Conservation (phyloP, 2,797 vertebrate genomes). For the Halcyon smyrnensis region DNA sequence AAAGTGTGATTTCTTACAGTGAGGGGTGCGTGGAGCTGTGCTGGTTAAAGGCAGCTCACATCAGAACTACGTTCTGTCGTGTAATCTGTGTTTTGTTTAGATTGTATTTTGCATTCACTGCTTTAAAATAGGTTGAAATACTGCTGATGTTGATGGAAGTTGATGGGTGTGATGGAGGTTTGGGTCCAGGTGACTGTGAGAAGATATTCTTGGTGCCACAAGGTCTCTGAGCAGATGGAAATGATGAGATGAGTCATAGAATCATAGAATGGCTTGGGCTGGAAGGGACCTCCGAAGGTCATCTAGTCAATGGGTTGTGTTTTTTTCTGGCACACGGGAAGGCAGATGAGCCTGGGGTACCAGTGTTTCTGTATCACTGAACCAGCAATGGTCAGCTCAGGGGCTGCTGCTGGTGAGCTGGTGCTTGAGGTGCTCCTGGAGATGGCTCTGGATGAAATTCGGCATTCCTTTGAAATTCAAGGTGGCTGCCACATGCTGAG, state of each 20-base stretch:
- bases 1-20: not conserved
- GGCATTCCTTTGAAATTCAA: not conserved
- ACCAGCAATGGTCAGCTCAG: not conserved
- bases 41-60: not conserved
- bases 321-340: not conserved
- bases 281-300: no score
- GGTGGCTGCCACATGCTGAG: not conserved
- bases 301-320: fast-evolving
- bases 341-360: not conserved
- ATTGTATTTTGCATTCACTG: not conserved
- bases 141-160: not conserved
- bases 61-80: not conserved
- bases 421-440: not conserved
- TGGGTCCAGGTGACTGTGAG: not conserved
- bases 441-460: not conserved
- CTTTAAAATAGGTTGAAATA: not conserved
- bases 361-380: not conserved
- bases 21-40: not conserved
- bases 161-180: not conserved
- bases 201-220: not conserved
- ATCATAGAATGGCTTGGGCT: no score
- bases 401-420: not conserved
- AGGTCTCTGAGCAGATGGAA: not conserved
- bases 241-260: not conserved
- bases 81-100: not conserved